phyloP scores from a whole-genome alignment of 2,888 invertebrate species.

The Gandaritis pyraliata region DNA sequence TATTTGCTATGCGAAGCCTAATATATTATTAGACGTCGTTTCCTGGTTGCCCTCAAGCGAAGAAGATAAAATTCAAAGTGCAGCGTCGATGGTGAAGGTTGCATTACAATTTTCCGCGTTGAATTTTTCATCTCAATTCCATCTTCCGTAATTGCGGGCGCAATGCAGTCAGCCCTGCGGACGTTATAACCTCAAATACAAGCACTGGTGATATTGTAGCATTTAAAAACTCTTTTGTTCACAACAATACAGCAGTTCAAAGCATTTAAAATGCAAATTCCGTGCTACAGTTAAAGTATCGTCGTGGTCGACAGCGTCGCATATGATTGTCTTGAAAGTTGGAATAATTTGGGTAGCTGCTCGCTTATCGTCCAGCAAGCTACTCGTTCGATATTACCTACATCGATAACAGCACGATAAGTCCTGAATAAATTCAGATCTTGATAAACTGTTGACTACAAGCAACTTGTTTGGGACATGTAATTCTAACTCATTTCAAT shows the following conservation, averaged over 20 bases:
- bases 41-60: slow-evolving; percentile 17
- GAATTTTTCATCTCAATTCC: slow-evolving; percentile 34
- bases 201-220: slow-evolving; percentile 26
- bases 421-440: slow-evolving; percentile 18
- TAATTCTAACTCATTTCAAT: slow-evolving; percentile 16
- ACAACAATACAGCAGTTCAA: slow-evolving; percentile 19
- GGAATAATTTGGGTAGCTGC: slow-evolving; percentile 5
- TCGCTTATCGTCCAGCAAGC: slow-evolving; percentile 16
- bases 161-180: slow-evolving; percentile 31
- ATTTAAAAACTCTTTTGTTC: slow-evolving; percentile 27
- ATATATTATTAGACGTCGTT: slow-evolving; percentile 1
- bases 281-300: slow-evolving; percentile 4
- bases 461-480: slow-evolving; percentile 2
- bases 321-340: slow-evolving; percentile 2
- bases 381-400: slow-evolving; percentile 20
- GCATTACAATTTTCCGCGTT: slow-evolving; percentile 32
- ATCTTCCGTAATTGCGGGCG: slow-evolving; percentile 33
- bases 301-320: slow-evolving; percentile 7
- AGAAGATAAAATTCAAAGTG: slow-evolving; percentile 21
- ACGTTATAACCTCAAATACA: slow-evolving; percentile 25
- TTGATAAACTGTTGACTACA: slow-evolving; percentile 16
- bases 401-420: slow-evolving; percentile 22
- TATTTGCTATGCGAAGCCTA: neutral
- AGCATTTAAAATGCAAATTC: slow-evolving; percentile 24
- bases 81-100: slow-evolving; percentile 12